Evolutionary conservation across 1,140 invertebrate species (phyloP).

Genomic region (Sarcophaga peregrina): DNA sequence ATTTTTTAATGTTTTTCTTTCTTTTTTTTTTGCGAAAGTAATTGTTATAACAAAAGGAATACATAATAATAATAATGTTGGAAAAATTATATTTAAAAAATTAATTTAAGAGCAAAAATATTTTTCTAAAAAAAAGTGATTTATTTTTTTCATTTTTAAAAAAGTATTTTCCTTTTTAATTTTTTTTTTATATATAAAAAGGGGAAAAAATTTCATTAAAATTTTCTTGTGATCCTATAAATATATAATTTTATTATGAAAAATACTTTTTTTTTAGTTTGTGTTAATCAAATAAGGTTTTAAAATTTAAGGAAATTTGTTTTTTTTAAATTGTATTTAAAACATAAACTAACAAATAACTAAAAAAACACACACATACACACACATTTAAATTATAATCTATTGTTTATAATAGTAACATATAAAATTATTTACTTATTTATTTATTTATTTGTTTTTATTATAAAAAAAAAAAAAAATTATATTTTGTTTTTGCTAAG

Average conservation of each 20-base stretch:
- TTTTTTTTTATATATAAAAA: no score
- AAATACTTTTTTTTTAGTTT: no score
- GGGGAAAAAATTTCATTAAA: no score
- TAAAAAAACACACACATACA: no score
- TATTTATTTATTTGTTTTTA: conserved; percentile 15
- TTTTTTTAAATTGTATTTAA: background rate
- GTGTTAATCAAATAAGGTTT: no score
- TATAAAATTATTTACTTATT: conserved; percentile 1
- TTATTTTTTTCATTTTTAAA: no score
- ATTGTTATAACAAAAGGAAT: background rate
- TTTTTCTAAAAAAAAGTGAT: conserved; percentile 39
- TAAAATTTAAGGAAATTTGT: background rate
- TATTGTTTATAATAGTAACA: background rate
- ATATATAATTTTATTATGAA: no score
- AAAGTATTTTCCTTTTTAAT: no score
- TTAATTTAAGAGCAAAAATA: conserved; percentile 34
- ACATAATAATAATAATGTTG: conserved; percentile 1
- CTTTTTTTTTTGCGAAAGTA: no score
- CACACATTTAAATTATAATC: conserved; percentile 40
- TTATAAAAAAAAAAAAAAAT: conserved; percentile 24
- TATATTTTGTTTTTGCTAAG: conserved; percentile 31
- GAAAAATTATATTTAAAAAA: conserved; percentile 1
- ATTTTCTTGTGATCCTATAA: no score
- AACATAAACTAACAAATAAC: conserved; percentile 40
- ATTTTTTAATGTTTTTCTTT: background rate